phyloP scores from a whole-genome alignment of 2,113 vertebrate species.

The Reinhardtius hippoglossoides region DNA sequence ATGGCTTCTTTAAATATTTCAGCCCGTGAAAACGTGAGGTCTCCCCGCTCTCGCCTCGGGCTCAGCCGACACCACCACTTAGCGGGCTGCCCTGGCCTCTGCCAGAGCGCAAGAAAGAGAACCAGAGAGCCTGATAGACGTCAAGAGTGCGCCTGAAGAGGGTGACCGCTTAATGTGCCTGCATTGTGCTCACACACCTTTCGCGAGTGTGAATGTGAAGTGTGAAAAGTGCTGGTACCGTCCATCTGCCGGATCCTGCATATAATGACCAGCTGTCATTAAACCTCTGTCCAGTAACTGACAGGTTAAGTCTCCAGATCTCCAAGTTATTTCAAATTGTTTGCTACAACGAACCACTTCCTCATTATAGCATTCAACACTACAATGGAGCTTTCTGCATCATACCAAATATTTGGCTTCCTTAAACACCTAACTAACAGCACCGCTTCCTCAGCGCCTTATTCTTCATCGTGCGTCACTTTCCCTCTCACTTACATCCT shows the following conservation, averaged over 20 bases:
- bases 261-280: conserved; percentile 35
- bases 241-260: conserved; percentile 7
- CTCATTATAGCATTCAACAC: conserved; percentile 46
- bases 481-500: conserved; percentile 42
- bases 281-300: conserved; percentile 31
- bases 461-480: conserved; percentile 18
- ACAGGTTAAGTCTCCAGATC: conserved; percentile 10
- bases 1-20: conserved; percentile 72
- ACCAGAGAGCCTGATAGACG: conserved; percentile 21
- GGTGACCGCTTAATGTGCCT: background rate
- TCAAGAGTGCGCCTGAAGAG: conserved; percentile 23
- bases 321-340: conserved; percentile 17
- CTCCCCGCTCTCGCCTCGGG: conserved; percentile 58
- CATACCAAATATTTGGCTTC: conserved; percentile 52
- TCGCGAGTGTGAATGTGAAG: conserved; percentile 17
- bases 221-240: background rate
- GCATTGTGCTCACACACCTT: background rate
- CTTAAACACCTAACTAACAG: conserved; percentile 18
- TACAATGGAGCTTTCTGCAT: conserved; percentile 8
- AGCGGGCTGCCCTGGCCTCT: conserved; percentile 40
- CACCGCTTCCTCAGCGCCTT: background rate
- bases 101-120: conserved; percentile 34
- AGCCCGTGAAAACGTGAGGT: conserved; percentile 61
- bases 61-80: conserved; percentile 56
- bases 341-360: background rate